A percentile compares a stretch with the other conserved stretches of the same genome.
Evolutionary conservation across 1,140 invertebrate species (phyloP).

Genomic region (Drosophila insularis): DNA sequence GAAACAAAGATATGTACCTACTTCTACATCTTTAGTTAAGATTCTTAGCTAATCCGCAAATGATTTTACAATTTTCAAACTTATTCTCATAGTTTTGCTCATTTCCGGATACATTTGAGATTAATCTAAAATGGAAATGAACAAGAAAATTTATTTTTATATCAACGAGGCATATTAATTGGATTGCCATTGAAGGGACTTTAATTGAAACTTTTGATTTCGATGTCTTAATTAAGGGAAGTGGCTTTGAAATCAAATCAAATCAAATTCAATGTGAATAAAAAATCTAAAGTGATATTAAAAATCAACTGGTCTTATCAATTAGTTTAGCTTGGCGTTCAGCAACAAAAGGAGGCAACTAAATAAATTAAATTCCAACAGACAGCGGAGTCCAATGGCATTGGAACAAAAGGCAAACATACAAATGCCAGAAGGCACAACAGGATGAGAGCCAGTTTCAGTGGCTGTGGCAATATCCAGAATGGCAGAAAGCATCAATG

Average conservation of each 20-base stretch:
- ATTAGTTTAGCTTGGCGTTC: constrained; percentile 28
- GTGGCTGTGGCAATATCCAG: too few relatives aligned
- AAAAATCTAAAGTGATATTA: constrained; percentile 53
- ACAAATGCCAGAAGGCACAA: constrained; percentile 41
- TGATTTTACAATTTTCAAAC: neutral
- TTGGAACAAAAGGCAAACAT: constrained; percentile 62
- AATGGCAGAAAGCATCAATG: constrained; percentile 39
- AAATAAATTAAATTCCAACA: constrained; percentile 60
- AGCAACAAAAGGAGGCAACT: constrained; percentile 54
- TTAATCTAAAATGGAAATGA: neutral
- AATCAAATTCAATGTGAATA: constrained; percentile 19
- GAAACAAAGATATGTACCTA: too few relatives aligned
- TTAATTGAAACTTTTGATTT: constrained; percentile 23
- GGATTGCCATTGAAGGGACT: neutral
- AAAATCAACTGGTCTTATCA: constrained; percentile 57
- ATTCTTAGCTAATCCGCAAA: too few relatives aligned
- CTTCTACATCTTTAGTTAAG: too few relatives aligned
- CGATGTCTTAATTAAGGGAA: constrained; percentile 37
- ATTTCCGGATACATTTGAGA: neutral
- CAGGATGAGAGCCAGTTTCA: neutral
- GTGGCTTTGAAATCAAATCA: constrained; percentile 43
- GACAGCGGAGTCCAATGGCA: constrained; percentile 11
- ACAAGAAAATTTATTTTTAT: neutral
- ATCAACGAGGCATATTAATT: neutral
- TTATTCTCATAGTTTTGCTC: neutral